Evolutionary conservation across 2,113 vertebrate genomes (phyloP), one percentile per base, ranked within the genome.

Genomic region (Anser brachyrhynchus): DNA sequence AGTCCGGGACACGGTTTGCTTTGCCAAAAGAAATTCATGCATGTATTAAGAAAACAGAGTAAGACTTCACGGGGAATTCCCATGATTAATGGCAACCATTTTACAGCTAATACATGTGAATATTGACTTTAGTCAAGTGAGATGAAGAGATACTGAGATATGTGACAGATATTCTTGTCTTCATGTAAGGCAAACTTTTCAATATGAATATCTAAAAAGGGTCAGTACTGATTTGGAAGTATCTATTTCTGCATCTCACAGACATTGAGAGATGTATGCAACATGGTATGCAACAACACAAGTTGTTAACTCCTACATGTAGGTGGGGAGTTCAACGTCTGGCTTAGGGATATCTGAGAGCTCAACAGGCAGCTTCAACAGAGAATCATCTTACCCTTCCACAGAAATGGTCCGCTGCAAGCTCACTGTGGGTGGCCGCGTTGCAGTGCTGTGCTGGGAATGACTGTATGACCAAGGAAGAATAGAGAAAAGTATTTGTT

Each of bases 321-420:
- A 10, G 3, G 39, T 25, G 77, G 54, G 43, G 2, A 79, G 43
- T 11, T 82, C 65, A 87, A 83, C 33, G 43, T 62, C 37, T 69
- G 86, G 29, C 37, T 79, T 55, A 84, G 61, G 2, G 57, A 43
- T 23, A 81, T 66, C 23, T 84, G 79, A 84, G 80, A 84, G 52
- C 76, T 87, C 76, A 87, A 95, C 3, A 73, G 85, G 89, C 87
- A 95, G 89, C 94, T 95, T 91, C 89, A 93, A 96, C 29, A 96
- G 89, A 94, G 86, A 97, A 87, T 95, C 52, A 79, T 77, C 98
- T 98, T 98, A 98, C 98, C 98, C 98, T 98, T 98, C 98, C 92
- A 98, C 85, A 67, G 98, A 98, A 96, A 98, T 98, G 97, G 98
- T 98, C 95, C 98, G 57, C 74, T 98, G 98, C 64, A 98, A 97